Conservation (phyloP, 2,888 invertebrate genomes). For the Pandemis corylana region DNA sequence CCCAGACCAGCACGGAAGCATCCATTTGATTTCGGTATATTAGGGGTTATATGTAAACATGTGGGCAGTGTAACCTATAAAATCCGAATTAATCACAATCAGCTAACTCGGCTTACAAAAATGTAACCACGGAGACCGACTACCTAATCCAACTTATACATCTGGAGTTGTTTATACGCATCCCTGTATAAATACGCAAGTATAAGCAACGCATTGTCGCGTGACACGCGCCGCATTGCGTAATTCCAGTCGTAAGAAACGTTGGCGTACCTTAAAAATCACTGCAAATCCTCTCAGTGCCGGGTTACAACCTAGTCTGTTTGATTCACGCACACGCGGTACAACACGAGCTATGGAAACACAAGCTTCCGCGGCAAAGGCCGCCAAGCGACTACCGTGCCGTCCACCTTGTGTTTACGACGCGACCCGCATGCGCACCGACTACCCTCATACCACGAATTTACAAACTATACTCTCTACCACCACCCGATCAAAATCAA, state of each 20-base stretch:
- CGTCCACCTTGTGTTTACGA: slow-evolving; percentile 69
- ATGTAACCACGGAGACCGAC: slow-evolving; percentile 2
- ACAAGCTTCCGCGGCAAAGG: slow-evolving; percentile 57
- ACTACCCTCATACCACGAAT: slow-evolving; percentile 59
- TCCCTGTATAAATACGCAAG: slow-evolving; percentile 4
- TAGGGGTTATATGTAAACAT: not conserved
- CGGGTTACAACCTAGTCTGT: slow-evolving; percentile 48
- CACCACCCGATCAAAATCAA: not conserved
- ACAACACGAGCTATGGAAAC: slow-evolving; percentile 46
- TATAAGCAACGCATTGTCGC: not conserved
- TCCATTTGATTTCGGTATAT: not conserved
- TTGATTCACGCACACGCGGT: slow-evolving; percentile 66
- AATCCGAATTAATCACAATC: not conserved
- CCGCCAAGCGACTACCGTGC: slow-evolving; percentile 66
- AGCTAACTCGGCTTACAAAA: not conserved
- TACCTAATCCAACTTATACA: slow-evolving; percentile 2
- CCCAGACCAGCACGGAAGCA: too few species aligned
- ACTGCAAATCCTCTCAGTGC: slow-evolving; percentile 54
- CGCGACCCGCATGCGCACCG: slow-evolving; percentile 67
- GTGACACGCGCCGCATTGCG: not conserved
- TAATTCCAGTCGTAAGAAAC: not conserved
- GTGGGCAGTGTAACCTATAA: not conserved
- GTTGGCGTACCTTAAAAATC: slow-evolving; percentile 63
- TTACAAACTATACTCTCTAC: slow-evolving; percentile 1
- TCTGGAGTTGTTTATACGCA: slow-evolving; percentile 11